Evolutionary conservation across 2,888 invertebrate species (phyloP).

Genomic region (Zootermopsis nevadensis): DNA sequence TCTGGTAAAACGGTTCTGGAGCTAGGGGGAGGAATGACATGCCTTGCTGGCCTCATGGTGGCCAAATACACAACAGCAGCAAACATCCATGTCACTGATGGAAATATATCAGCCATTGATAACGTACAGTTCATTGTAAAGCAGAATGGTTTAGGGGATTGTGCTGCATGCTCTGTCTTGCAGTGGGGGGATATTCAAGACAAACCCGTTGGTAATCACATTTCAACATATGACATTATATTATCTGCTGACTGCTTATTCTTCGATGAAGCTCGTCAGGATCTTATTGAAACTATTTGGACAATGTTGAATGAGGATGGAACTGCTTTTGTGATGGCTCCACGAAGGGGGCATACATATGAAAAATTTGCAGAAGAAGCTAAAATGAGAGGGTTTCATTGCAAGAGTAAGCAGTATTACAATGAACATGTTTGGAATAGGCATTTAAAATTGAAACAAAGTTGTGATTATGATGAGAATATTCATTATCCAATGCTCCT

Average conservation of each 20-base stretch:
- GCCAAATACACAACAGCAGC: constrained; percentile 75
- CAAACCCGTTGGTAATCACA: background rate
- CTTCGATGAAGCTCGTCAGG: constrained; percentile 77
- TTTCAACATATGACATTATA: constrained; percentile 71
- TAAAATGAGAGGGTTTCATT: constrained; percentile 68
- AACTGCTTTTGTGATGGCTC: constrained; percentile 80
- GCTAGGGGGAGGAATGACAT: constrained; percentile 88
- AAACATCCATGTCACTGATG: constrained; percentile 79
- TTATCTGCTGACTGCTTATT: constrained; percentile 84
- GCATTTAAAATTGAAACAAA: constrained; percentile 70
- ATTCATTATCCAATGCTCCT: constrained; percentile 78
- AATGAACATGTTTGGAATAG: constrained; percentile 76
- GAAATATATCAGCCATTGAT: constrained; percentile 79
- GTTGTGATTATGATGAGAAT: constrained; percentile 74
- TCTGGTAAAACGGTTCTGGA: constrained; percentile 77
- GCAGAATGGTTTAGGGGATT: constrained; percentile 69
- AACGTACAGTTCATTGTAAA: constrained; percentile 76
- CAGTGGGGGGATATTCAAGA: constrained; percentile 64
- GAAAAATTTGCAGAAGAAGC: constrained; percentile 75
- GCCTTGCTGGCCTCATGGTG: constrained; percentile 79
- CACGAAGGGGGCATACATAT: constrained; percentile 77
- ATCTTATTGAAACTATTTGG: constrained; percentile 76
- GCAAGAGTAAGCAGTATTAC: constrained; percentile 71
- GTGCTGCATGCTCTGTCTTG: constrained; percentile 61
- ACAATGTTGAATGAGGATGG: constrained; percentile 71